These are phyloP conservation scores for Hemicrepidius hirtus DNA, from an alignment of 2,888 invertebrate species.

Conservation along the genomic window DNA sequence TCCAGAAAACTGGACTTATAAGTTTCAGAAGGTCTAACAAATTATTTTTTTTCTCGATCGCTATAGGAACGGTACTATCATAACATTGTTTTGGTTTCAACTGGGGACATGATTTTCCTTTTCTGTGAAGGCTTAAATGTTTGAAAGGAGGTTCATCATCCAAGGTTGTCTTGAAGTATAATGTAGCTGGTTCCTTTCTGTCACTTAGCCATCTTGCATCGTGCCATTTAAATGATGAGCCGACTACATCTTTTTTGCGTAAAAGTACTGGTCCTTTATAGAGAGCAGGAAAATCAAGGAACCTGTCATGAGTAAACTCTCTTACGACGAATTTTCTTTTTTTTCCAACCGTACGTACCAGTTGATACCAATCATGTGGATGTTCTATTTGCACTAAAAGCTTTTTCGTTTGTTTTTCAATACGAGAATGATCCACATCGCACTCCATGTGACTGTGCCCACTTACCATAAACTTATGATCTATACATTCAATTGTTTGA, in stretches of 20 bases:
- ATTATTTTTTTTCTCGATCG: too few species aligned
- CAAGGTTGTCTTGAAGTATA: too few species aligned
- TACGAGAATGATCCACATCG: conserved; percentile 54
- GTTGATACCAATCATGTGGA: neutral
- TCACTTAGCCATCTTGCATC: conserved; percentile 12
- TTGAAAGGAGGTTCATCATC: too few species aligned
- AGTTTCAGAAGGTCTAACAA: too few species aligned
- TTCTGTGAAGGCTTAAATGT: too few species aligned
- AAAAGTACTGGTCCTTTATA: conserved; percentile 18
- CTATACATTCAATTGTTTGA: conserved; percentile 49
- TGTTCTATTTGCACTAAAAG: too few species aligned
- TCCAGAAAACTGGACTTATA: too few species aligned
- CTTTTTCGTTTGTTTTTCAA: conserved; percentile 51
- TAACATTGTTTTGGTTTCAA: too few species aligned
- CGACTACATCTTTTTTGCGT: conserved; percentile 18
- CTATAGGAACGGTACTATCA: too few species aligned
- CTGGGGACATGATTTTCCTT: too few species aligned
- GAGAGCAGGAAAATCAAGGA: conserved; percentile 12
- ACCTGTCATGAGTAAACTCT: conserved; percentile 17
- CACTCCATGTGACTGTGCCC: conserved; percentile 58
- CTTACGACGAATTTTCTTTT: conserved; percentile 21
- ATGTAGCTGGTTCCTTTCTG: conserved; percentile 20
- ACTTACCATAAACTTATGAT: conserved; percentile 57
- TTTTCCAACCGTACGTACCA: conserved; percentile 11
- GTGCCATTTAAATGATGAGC: conserved; percentile 20